These are phyloP conservation scores for Hylia prasina DNA, from an alignment of 2,113 vertebrate species.

Conservation along the genomic window DNA sequence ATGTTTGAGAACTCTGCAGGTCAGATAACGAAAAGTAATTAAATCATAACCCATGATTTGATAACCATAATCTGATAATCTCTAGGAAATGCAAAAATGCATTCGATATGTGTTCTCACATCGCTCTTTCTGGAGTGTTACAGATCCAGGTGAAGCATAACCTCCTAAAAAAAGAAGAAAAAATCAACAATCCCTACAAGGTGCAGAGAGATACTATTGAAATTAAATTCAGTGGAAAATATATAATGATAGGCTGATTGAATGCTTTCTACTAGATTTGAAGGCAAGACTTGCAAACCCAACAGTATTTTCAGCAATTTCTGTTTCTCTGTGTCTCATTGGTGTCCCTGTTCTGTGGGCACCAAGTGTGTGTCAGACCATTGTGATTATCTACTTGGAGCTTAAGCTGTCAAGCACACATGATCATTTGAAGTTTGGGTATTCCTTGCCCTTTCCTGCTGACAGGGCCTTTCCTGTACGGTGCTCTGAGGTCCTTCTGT, in stretches of 20 bases:
- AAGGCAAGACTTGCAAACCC: background rate
- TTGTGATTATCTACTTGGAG: background rate
- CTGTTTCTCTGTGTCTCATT: fast-evolving
- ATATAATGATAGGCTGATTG: background rate
- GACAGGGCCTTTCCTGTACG: background rate
- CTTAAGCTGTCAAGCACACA: background rate
- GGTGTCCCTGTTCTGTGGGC: background rate
- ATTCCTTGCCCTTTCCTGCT: background rate
- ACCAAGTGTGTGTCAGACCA: background rate
- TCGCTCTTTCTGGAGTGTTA: background rate
- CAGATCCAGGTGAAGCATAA: background rate
- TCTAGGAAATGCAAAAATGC: conserved; percentile 24
- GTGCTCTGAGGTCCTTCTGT: background rate
- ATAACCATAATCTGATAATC: conserved; percentile 21
- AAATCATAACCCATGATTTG: conserved; percentile 5
- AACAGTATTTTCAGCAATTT: background rate
- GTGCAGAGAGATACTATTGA: background rate
- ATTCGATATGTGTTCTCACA: background rate
- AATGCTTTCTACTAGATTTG: background rate
- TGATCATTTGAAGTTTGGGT: background rate
- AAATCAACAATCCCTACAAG: background rate
- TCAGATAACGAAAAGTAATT: conserved; percentile 21
- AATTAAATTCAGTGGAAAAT: conserved; percentile 31
- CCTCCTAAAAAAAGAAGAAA: background rate
- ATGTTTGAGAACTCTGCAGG: background rate